Conservation (phyloP, 2,888 invertebrate species). For the Fragum fragum region DNA sequence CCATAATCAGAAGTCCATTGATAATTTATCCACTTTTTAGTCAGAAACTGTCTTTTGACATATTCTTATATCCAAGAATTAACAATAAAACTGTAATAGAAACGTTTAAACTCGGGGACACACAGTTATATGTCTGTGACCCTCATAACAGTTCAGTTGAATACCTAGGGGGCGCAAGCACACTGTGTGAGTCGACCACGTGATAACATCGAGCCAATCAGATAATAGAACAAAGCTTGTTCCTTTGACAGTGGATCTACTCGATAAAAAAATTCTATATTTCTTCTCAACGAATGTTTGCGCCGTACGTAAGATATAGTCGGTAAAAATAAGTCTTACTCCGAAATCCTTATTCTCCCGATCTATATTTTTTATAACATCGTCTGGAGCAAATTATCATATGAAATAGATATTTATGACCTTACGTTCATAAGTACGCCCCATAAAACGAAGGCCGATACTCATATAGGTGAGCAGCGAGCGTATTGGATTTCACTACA, state of each 20-base stretch:
- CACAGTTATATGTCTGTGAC: constrained; percentile 61
- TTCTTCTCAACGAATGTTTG: neutral
- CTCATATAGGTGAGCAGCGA: neutral
- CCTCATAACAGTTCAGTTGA: constrained; percentile 56
- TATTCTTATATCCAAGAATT: constrained; percentile 28
- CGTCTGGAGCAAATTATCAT: constrained; percentile 27
- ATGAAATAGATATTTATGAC: constrained; percentile 33
- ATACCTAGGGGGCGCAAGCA: constrained; percentile 67
- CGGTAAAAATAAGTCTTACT: constrained; percentile 8
- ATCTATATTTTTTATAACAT: constrained; percentile 26
- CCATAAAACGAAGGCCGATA: constrained; percentile 23
- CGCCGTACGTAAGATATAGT: constrained; percentile 14
- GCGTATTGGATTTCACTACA: constrained; percentile 56
- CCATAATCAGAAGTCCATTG: constrained; percentile 24
- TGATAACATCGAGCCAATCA: constrained; percentile 45
- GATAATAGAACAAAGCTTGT: neutral
- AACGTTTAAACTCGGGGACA: constrained; percentile 30
- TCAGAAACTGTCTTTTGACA: constrained; percentile 21
- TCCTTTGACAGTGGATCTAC: constrained; percentile 10
- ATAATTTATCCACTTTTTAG: constrained; percentile 21
- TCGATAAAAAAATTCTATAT: constrained; percentile 20
- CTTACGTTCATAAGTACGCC: constrained; percentile 16
- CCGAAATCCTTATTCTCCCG: neutral
- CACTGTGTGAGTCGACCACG: constrained; percentile 53
- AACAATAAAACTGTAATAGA: constrained; percentile 29